phyloP scores from a whole-genome alignment of 2,113 vertebrate genomes.

The Forbesichthys papilliferus region DNA sequence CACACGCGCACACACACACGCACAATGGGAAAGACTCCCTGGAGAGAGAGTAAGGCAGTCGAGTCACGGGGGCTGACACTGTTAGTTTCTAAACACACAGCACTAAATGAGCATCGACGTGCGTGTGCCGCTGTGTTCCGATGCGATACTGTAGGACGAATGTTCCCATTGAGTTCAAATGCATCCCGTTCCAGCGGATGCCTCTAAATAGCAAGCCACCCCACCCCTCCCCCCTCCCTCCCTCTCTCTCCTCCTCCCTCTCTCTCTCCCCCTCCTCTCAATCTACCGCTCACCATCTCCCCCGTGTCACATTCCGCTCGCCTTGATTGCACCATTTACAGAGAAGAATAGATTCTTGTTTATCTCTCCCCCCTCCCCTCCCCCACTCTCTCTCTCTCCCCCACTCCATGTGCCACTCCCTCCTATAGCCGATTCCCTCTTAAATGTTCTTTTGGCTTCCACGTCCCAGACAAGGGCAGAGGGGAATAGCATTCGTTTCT shows the following conservation, averaged over 20 bases:
- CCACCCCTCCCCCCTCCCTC: neutral
- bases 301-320: slow-evolving; percentile 28
- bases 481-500: too few species aligned
- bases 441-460: neutral
- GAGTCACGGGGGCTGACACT: slow-evolving; percentile 13
- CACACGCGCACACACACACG: neutral
- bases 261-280: neutral
- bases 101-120: neutral
- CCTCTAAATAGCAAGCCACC: neutral
- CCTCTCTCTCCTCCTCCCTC: neutral
- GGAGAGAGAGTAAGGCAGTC: slow-evolving; percentile 9
- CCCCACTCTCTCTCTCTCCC: slow-evolving; percentile 7
- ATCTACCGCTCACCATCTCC: slow-evolving; percentile 34
- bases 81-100: slow-evolving; percentile 5
- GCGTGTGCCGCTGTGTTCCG: slow-evolving; percentile 18
- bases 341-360: slow-evolving; percentile 51
- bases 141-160: slow-evolving; percentile 31
- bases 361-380: slow-evolving; percentile 26
- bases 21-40: neutral
- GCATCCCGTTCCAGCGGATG: neutral
- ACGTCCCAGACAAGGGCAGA: neutral
- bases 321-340: slow-evolving; percentile 57
- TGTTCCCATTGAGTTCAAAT: neutral
- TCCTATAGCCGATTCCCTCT: neutral
- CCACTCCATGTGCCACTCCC: neutral